Percentiles rank a stretch among this genome's conserved stretches.
These are phyloP conservation scores for Stenodema calcarata DNA, from an alignment of 2,888 invertebrate species.

Conservation along the genomic window DNA sequence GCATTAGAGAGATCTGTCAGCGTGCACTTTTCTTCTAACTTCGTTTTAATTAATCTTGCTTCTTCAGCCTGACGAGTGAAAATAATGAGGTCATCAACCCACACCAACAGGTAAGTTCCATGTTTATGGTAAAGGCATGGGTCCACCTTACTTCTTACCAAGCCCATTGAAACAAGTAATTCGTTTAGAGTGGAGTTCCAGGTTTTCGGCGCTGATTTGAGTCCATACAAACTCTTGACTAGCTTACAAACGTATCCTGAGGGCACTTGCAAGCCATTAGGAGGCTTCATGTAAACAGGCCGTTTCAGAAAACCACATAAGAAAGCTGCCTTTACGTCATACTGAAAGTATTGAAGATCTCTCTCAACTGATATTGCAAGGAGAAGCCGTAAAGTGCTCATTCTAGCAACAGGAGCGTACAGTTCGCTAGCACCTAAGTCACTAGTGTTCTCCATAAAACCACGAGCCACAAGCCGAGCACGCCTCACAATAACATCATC, in stretches of 20 bases:
- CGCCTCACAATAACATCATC: background rate
- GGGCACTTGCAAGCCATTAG: background rate
- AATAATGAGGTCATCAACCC: conserved; percentile 29
- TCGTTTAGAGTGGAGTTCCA: conserved; percentile 28
- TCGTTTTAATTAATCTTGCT: background rate
- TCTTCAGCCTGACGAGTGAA: background rate
- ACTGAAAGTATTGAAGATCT: background rate
- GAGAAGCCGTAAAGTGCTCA: background rate
- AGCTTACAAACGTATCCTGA: conserved; percentile 12
- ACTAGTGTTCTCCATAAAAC: background rate
- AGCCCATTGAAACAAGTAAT: background rate
- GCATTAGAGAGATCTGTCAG: background rate
- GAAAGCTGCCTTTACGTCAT: conserved; percentile 18
- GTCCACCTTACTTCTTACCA: background rate
- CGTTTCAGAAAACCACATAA: background rate
- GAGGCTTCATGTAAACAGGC: conserved; percentile 4
- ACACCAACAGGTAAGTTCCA: conserved; percentile 14
- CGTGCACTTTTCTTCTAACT: background rate
- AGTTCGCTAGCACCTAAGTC: background rate
- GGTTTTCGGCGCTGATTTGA: background rate
- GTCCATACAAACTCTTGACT: conserved; percentile 31
- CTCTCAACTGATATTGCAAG: background rate
- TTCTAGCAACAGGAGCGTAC: background rate
- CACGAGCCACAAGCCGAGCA: background rate
- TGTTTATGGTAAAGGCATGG: conserved; percentile 28